These are phyloP conservation scores for Anoplopoma fimbria DNA, from an alignment of 2,113 vertebrate genomes.

Conservation along the genomic window DNA sequence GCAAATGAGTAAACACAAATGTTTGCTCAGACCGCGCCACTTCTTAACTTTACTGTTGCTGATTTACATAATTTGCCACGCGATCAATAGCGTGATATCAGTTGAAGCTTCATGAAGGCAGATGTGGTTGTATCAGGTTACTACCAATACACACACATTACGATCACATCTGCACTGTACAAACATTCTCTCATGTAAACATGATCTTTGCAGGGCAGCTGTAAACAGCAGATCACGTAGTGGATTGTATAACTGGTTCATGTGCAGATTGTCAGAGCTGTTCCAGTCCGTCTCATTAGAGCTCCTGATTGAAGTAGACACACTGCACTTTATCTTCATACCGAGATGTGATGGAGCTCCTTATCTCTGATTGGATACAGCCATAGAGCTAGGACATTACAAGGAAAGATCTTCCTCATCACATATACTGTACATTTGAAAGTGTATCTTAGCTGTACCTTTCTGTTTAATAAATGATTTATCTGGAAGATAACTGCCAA, in stretches of 20 bases:
- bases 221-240: constrained; percentile 14
- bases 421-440: not conserved
- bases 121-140: constrained; percentile 3
- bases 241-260: not conserved
- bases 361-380: not conserved
- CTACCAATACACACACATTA: not conserved
- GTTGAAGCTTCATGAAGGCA: constrained; percentile 26
- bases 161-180: constrained; percentile 8
- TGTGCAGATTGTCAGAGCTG: constrained; percentile 1
- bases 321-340: not conserved
- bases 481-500: not conserved
- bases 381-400: constrained; percentile 3
- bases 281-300: not conserved
- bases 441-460: not conserved
- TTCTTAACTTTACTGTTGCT: not conserved
- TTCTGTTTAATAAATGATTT: not conserved
- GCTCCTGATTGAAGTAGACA: not conserved
- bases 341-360: constrained; percentile 71
- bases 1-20: not conserved
- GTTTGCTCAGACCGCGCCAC: not conserved
- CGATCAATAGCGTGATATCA: not conserved
- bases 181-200: constrained; percentile 18
- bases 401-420: not conserved
- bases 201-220: constrained; percentile 9
- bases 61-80: not conserved